A percentile compares a stretch with the other conserved stretches of the same genome.
Evolutionary conservation across 2,797 vertebrate genomes (phyloP).

Genomic region (Uromys caudimaculatus): DNA sequence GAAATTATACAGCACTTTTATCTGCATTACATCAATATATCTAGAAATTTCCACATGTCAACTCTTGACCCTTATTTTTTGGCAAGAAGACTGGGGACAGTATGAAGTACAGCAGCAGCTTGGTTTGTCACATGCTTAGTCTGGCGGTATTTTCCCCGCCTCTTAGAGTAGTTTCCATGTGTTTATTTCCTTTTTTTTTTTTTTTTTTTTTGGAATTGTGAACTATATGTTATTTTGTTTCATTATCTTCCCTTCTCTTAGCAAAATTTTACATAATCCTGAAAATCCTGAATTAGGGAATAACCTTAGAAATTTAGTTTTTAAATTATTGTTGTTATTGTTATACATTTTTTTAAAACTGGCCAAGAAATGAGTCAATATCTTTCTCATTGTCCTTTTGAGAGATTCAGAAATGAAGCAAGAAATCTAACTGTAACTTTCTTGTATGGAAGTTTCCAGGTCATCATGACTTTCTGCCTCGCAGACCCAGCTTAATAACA

Average conservation of each 20-base stretch:
- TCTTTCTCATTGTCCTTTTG: background rate
- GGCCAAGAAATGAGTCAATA: background rate
- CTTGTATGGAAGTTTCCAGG: background rate
- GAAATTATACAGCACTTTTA: conserved; percentile 35
- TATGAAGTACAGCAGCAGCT: conserved; percentile 41
- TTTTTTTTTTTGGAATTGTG: background rate
- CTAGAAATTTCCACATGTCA: conserved; percentile 12
- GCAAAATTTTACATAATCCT: conserved; percentile 38
- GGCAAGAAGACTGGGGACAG: background rate
- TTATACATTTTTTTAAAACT: conserved; percentile 10
- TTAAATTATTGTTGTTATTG: background rate
- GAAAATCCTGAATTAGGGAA: conserved; percentile 43
- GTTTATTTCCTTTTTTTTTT: background rate
- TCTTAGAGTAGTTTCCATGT: background rate
- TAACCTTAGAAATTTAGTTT: conserved; percentile 41
- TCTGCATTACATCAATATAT: conserved; percentile 28
- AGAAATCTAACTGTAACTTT: conserved; percentile 18
- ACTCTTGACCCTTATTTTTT: conserved; percentile 42
- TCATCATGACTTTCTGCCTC: background rate
- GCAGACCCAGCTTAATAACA: background rate
- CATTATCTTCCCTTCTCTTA: background rate
- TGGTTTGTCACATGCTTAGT: background rate
- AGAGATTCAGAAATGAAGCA: conserved; percentile 10
- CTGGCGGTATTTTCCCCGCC: background rate
- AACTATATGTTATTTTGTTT: conserved; percentile 51